A percentile compares a stretch with the other conserved stretches of the same genome.
Conservation (phyloP, 2,888 invertebrate genomes). For the Plebejus argus region DNA sequence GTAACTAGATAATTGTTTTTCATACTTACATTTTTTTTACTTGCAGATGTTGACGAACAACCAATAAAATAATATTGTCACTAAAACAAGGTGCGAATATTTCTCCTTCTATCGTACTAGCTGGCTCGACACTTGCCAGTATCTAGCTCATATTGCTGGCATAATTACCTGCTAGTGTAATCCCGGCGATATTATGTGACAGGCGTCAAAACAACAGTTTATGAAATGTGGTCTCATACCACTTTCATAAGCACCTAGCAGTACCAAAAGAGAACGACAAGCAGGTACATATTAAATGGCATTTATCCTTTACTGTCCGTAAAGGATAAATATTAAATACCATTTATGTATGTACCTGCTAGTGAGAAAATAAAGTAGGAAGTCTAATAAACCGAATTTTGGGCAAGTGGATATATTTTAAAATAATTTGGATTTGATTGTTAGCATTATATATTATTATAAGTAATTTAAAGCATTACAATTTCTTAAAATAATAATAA, state of each 20-base stretch:
- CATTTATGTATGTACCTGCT: not conserved
- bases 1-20: too few species aligned
- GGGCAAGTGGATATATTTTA: too few species aligned
- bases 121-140: not conserved
- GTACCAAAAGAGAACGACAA: not conserved
- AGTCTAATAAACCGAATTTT: too few species aligned
- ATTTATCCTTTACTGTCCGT: too few species aligned
- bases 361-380: not conserved
- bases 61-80: not conserved
- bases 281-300: too few species aligned
- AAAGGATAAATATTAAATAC: not conserved
- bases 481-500: too few species aligned
- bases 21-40: too few species aligned
- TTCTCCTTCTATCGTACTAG: not conserved
- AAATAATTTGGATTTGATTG: too few species aligned
- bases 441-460: too few species aligned
- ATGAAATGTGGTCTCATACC: slow-evolving; percentile 23
- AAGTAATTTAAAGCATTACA: too few species aligned
- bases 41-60: too few species aligned
- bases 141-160: not conserved
- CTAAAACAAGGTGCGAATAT: not conserved
- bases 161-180: slow-evolving; percentile 21
- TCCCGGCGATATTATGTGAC: slow-evolving; percentile 21
- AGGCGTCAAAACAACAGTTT: slow-evolving; percentile 26
- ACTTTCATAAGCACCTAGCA: slow-evolving; percentile 14